Conservation (phyloP, 1,140 invertebrate species). For the Agrypnia vestita region DNA sequence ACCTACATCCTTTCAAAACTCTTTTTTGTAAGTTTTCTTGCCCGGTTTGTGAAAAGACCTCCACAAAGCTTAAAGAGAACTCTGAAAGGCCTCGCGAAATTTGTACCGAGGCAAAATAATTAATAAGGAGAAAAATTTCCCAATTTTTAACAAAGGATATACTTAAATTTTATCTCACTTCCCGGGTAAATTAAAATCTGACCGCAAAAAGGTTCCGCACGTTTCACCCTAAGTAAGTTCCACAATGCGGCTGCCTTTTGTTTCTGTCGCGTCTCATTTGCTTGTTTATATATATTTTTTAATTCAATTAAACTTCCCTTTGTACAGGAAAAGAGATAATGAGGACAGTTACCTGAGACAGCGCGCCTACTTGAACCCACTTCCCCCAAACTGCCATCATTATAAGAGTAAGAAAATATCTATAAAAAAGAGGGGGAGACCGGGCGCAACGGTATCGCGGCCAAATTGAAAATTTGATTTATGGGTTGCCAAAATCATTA, state of each 20-base stretch:
- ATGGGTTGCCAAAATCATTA: too few relatives aligned
- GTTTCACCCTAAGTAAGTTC: too few relatives aligned
- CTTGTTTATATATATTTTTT: slow-evolving; percentile 29
- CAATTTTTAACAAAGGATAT: neutral
- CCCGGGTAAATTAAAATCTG: neutral
- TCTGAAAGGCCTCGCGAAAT: too few relatives aligned
- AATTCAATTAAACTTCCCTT: slow-evolving; percentile 22
- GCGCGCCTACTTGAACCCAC: slow-evolving; percentile 6
- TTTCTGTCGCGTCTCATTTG: slow-evolving; percentile 19
- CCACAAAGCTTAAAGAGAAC: too few relatives aligned
- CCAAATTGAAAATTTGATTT: too few relatives aligned
- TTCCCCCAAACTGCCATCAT: neutral
- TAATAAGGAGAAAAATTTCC: slow-evolving; percentile 16
- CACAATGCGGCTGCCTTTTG: neutral
- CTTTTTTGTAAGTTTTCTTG: too few relatives aligned
- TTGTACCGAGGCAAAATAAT: neutral
- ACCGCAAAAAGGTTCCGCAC: slow-evolving; percentile 8
- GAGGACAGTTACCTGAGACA: slow-evolving; percentile 16
- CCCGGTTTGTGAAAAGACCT: too few relatives aligned
- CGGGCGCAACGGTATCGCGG: too few relatives aligned
- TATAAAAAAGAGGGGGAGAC: too few relatives aligned
- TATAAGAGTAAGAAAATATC: slow-evolving; percentile 1
- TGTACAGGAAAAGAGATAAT: slow-evolving; percentile 28
- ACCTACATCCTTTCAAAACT: too few relatives aligned
- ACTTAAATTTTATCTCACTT: slow-evolving; percentile 8